These are phyloP conservation scores for Drosophila leontia DNA, from an alignment of 1,140 invertebrate genomes.

Conservation along the genomic window DNA sequence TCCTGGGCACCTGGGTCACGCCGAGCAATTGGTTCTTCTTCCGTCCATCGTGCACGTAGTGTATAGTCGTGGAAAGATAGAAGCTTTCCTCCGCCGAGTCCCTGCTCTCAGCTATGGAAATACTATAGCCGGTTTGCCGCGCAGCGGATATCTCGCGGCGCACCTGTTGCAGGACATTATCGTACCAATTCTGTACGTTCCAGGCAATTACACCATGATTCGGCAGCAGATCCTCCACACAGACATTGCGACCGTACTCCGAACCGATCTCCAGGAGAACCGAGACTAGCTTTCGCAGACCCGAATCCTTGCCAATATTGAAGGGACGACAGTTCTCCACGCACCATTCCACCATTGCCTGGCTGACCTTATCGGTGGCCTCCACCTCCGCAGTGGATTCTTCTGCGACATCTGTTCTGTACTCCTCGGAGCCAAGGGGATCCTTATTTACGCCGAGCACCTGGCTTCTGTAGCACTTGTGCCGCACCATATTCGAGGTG, in stretches of 20 bases:
- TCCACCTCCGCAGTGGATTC: background rate
- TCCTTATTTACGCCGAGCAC: background rate
- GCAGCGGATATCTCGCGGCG: background rate
- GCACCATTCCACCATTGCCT: slow-evolving; percentile 19
- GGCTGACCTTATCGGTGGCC: slow-evolving; percentile 22
- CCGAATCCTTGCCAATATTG: slow-evolving; percentile 10
- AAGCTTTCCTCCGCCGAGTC: background rate
- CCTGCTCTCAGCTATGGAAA: slow-evolving; percentile 6
- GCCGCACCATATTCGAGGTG: slow-evolving; percentile 27
- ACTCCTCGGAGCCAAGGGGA: slow-evolving; percentile 3
- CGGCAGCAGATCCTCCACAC: slow-evolving; percentile 24
- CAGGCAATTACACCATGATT: background rate
- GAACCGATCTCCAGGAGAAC: slow-evolving; percentile 25
- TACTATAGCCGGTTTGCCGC: slow-evolving; percentile 8
- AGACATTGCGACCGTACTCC: slow-evolving; percentile 17
- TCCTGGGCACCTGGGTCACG: slow-evolving; percentile 4
- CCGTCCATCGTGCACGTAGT: slow-evolving; percentile 10
- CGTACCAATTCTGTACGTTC: slow-evolving; percentile 10
- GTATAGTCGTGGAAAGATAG: slow-evolving; percentile 7
- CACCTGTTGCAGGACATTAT: background rate
- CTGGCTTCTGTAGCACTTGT: slow-evolving; percentile 30
- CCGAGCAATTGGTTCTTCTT: slow-evolving; percentile 11
- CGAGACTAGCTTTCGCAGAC: slow-evolving; percentile 12
- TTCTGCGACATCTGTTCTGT: background rate
- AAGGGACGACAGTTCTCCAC: slow-evolving; percentile 31